A percentile compares a stretch with the other conserved stretches of the same genome.
Evolutionary conservation across 2,113 vertebrate genomes (phyloP).

Genomic region (Melanerpes formicivorus): DNA sequence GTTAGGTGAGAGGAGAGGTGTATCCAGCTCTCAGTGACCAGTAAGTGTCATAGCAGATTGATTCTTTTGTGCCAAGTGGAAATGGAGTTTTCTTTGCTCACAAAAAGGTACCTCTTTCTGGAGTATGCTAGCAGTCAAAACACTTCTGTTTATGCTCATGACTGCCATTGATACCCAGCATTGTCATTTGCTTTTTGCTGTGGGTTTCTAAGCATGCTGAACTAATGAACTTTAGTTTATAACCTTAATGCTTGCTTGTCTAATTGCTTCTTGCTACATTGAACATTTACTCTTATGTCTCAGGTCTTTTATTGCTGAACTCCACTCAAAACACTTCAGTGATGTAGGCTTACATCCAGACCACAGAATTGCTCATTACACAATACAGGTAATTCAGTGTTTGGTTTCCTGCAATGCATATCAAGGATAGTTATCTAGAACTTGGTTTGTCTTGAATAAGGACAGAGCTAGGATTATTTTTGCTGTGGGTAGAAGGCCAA

Average conservation of each 20-base stretch:
- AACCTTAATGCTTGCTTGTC: background rate
- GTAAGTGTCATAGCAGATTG: background rate
- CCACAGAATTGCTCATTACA: background rate
- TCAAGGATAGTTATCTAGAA: background rate
- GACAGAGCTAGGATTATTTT: background rate
- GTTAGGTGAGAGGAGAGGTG: background rate
- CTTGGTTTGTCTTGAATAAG: background rate
- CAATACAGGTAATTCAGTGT: background rate
- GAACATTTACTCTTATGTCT: background rate
- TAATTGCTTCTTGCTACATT: background rate
- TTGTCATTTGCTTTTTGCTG: background rate
- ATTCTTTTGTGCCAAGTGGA: slow-evolving; percentile 35
- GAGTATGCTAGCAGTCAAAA: background rate
- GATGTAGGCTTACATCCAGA: background rate
- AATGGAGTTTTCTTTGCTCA: slow-evolving; percentile 34
- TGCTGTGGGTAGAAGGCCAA: background rate
- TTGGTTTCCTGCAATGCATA: background rate
- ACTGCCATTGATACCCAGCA: background rate
- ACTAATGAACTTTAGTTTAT: slow-evolving; percentile 10
- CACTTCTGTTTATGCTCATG: background rate
- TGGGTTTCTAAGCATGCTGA: background rate
- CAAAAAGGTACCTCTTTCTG: background rate
- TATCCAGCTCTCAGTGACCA: slow-evolving; percentile 5
- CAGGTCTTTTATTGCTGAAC: background rate
- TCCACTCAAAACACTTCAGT: background rate